Percentiles rank a stretch among this genome's conserved stretches.
These are phyloP conservation scores for Mormyrus iriodes DNA, from an alignment of 2,113 vertebrate species.

Conservation along the genomic window DNA sequence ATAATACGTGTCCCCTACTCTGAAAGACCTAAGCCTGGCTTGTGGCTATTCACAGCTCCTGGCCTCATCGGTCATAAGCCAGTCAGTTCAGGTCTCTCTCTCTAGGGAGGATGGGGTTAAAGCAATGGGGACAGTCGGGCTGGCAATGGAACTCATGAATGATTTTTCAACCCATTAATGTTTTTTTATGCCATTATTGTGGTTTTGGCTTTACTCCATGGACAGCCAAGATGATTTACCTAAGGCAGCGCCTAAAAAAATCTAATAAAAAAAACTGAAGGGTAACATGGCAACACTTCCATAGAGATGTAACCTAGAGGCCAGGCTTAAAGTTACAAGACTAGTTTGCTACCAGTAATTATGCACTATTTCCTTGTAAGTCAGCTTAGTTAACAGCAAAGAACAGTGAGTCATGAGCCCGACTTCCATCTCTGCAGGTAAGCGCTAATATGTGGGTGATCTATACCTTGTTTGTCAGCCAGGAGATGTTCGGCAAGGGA, in stretches of 20 bases:
- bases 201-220: neutral
- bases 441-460: neutral
- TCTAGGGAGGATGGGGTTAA: neutral
- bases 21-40: neutral
- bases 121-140: neutral
- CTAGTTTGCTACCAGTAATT: neutral
- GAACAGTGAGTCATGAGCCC: neutral
- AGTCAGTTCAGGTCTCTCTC: neutral
- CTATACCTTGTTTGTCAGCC: neutral
- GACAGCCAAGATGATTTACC: neutral
- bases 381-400: neutral
- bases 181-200: neutral
- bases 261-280: neutral
- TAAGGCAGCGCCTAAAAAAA: neutral
- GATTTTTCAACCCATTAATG: neutral
- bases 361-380: neutral
- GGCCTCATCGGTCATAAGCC: neutral
- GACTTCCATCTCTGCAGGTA: neutral
- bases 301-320: neutral
- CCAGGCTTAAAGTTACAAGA: neutral
- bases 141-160: neutral
- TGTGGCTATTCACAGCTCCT: neutral
- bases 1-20: neutral
- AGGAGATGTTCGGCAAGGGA: neutral
- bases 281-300: neutral